Percentiles rank a stretch among this genome's conserved stretches.
These are phyloP conservation scores for Chloroceryle inda DNA, from an alignment of 2,797 vertebrate genomes.

Conservation along the genomic window DNA sequence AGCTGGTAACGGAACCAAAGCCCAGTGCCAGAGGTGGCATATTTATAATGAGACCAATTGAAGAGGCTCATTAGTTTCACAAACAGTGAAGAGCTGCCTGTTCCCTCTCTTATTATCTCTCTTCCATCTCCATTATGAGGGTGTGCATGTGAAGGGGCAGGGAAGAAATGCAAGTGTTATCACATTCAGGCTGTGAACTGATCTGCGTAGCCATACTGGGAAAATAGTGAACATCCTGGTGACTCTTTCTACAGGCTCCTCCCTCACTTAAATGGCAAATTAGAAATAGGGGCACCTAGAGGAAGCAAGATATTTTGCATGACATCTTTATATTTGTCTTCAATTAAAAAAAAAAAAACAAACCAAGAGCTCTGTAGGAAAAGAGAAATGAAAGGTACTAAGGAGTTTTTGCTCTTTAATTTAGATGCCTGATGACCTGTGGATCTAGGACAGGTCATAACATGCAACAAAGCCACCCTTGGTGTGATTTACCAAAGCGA, in stretches of 20 bases:
- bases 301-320: neutral
- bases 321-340: neutral
- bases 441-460: constrained; percentile 22
- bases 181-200: constrained; percentile 62
- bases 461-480: constrained; percentile 27
- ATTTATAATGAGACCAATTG: constrained; percentile 77
- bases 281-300: neutral
- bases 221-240: neutral
- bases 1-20: constrained; percentile 75
- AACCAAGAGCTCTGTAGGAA: neutral
- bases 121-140: constrained; percentile 41
- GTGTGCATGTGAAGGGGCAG: neutral
- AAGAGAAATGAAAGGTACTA: neutral
- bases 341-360: neutral
- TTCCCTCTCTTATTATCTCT: constrained; percentile 66
- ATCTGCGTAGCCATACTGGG: constrained; percentile 59
- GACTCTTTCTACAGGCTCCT: neutral
- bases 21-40: constrained; percentile 65
- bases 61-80: constrained; percentile 72
- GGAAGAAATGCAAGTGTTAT: neutral
- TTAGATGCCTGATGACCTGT: constrained; percentile 34
- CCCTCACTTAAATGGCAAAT: neutral
- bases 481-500: constrained; percentile 50
- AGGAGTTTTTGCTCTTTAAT: constrained; percentile 13
- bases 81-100: constrained; percentile 71